phyloP scores from a whole-genome alignment of 2,888 invertebrate genomes.

The Lobophora halterata region DNA sequence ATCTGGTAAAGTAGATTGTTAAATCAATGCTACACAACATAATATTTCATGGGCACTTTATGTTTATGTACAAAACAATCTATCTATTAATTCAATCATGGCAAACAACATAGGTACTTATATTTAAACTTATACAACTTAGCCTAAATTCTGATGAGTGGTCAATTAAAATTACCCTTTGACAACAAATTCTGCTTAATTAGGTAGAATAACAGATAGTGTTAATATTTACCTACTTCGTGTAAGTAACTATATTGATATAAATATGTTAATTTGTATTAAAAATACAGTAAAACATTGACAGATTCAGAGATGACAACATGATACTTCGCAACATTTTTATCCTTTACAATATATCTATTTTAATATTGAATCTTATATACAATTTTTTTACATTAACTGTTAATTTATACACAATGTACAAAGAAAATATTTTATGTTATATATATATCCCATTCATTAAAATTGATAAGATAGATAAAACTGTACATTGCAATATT shows the following conservation, averaged over 20 bases:
- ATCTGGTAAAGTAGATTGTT: conserved; percentile 9
- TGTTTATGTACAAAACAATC: conserved; percentile 24
- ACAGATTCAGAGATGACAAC: conserved; percentile 22
- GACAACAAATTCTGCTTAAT: conserved; percentile 51
- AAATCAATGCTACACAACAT: conserved; percentile 13
- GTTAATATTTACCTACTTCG: conserved; percentile 32
- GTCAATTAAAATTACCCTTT: conserved; percentile 69
- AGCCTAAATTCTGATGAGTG: conserved; percentile 39
- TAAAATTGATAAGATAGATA: conserved; percentile 57
- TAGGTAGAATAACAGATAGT: conserved; percentile 26
- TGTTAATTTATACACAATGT: conserved; percentile 71
- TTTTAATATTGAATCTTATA: conserved; percentile 14
- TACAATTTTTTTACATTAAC: conserved; percentile 56
- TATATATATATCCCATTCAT: conserved; percentile 52
- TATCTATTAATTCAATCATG: conserved; percentile 27
- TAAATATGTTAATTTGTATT: conserved; percentile 20
- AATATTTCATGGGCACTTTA: conserved; percentile 24
- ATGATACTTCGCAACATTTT: conserved; percentile 35
- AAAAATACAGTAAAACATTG: conserved; percentile 25
- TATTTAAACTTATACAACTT: conserved; percentile 40
- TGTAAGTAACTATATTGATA: conserved; percentile 27
- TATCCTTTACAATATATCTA: conserved; percentile 45
- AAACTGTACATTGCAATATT: conserved; percentile 76
- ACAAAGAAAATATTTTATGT: conserved; percentile 61
- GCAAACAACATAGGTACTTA: conserved; percentile 45